phyloP scores from a whole-genome alignment of 2,113 vertebrate genomes.

The Pluvialis apricaria region DNA sequence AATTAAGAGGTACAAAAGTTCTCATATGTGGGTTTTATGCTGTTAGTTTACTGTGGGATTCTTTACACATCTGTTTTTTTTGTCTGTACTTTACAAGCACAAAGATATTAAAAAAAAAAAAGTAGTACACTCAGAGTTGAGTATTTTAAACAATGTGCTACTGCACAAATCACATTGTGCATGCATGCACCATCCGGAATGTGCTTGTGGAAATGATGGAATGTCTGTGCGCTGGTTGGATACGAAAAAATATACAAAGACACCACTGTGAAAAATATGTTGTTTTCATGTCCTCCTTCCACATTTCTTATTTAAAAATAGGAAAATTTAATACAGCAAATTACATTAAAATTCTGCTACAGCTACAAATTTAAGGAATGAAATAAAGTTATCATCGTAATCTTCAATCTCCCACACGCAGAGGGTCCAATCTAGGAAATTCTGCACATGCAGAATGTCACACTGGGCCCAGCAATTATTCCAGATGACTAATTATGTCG shows the following conservation, averaged over 20 bases:
- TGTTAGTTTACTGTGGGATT: neutral
- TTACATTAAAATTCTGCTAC: neutral
- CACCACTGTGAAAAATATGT: neutral
- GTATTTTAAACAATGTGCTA: neutral
- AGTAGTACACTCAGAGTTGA: neutral
- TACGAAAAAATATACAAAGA: neutral
- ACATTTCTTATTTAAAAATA: neutral
- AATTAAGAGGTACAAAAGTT: neutral
- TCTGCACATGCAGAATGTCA: conserved; percentile 22
- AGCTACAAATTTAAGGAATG: neutral
- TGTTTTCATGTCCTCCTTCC: neutral
- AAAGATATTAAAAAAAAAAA: neutral
- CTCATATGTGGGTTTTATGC: neutral
- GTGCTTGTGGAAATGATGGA: neutral
- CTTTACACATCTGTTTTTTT: neutral
- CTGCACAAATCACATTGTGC: neutral
- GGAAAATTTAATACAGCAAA: neutral
- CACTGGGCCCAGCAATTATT: neutral
- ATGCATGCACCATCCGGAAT: neutral
- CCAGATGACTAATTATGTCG: conserved; percentile 31
- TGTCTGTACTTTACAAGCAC: neutral
- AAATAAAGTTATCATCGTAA: neutral
- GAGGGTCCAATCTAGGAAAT: neutral
- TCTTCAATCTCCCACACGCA: neutral
- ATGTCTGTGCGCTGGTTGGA: neutral